Base-by-base conservation (phyloP, 2,113 vertebrate species). In the Trichechus manatus region DNA sequence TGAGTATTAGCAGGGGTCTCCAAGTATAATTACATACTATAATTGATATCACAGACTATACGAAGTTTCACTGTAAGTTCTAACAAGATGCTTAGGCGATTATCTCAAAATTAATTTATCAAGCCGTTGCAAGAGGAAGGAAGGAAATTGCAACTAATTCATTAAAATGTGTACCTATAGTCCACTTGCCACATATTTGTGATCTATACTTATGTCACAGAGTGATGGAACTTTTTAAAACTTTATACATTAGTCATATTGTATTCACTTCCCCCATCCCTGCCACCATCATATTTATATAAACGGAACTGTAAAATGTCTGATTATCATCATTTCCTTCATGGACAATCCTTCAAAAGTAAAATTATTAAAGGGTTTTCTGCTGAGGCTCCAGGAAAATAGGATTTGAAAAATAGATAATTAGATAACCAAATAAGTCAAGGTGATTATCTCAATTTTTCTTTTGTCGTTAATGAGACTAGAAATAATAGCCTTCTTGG, bases 381-480 rank as follows among this genome's bases (percentile, higher is more conserved):
- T 92, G 25, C 89, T 44, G 44, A 78, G 47, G 84, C 23, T 42
- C 44, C 27, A 66, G 56, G 59, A 95, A 97, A 93, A 74, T 9
- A 72, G 75, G 75, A 80, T 87, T 93, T 93, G 59, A 92, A 97
- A 97, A 92, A 83, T 20, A 81, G 87, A 87, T 92, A 63, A 93
- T 87, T 93, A 94, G 81, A 53, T 39, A 93, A 92, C 75, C 84
- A 92, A 89, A 81, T 78, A 87, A 66, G 85, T 85, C 83, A 25
- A 20, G 61, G 74, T 9, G 8, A 85, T 70, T 42, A 92, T 91
- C 90, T 86, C 70, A 2, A 1, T 82, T 74, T 96, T 92, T 75
- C 96, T 96, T 95, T 47, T 31, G 81, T 87, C 74, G 42, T 85
- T 94, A 96, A 94, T n/a, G 53, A 97, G 93, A 83, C 79, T 50